Conservation (phyloP, 2,888 invertebrate species). For the Oxytorus armatus region DNA sequence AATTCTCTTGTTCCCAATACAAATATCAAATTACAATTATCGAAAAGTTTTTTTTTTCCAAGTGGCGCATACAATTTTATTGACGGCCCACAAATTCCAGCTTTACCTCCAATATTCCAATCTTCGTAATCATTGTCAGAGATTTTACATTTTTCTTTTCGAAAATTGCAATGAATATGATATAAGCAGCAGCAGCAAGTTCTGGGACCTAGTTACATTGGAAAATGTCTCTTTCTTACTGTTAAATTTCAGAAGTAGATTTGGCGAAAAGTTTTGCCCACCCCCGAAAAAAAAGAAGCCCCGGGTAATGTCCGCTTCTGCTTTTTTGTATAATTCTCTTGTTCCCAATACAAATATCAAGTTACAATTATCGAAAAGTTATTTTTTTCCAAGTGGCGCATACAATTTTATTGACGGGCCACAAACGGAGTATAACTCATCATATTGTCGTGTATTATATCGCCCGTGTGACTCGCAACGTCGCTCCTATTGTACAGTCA, state of each 20-base stretch:
- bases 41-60: not conserved
- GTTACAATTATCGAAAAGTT: constrained; percentile 5
- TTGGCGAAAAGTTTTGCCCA: not conserved
- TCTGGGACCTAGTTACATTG: no score
- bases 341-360: not conserved
- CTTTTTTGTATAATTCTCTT: not conserved
- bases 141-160: not conserved
- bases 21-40: not conserved
- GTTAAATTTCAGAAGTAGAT: constrained; percentile 36
- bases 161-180: constrained; percentile 39
- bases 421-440: not conserved
- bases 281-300: not conserved
- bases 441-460: not conserved
- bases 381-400: not conserved
- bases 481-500: constrained; percentile 24
- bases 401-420: not conserved
- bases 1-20: not conserved
- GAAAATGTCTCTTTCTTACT: constrained; percentile 10
- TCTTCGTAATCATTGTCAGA: not conserved
- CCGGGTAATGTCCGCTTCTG: not conserved
- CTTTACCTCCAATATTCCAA: not conserved
- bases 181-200: constrained; percentile 27
- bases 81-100: not conserved
- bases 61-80: not conserved
- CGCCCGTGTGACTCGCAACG: constrained; percentile 11